phyloP scores from a whole-genome alignment of 1,140 invertebrate species.

The Patella vulgata region DNA sequence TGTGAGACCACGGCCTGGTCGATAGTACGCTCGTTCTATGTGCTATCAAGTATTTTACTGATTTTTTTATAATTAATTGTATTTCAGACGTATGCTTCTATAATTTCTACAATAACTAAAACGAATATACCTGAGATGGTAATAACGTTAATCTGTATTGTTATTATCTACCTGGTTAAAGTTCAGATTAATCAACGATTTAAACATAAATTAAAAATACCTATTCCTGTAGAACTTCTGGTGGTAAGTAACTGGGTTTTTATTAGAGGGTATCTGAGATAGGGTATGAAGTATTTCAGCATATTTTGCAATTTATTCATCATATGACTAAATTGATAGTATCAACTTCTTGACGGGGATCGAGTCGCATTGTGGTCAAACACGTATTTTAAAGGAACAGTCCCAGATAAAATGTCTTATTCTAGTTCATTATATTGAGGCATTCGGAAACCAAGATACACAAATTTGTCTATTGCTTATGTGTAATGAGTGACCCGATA shows the following conservation, averaged over 20 bases:
- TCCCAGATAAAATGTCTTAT: no score
- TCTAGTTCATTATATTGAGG: no score
- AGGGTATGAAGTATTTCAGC: no score
- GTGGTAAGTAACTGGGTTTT: conserved; percentile 43
- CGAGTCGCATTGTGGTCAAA: no score
- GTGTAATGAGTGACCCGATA: neutral
- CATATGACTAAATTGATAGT: neutral
- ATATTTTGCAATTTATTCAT: conserved; percentile 14
- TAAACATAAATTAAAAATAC: conserved; percentile 65
- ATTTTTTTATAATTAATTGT: no score
- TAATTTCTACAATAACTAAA: conserved; percentile 53
- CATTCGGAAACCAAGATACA: no score
- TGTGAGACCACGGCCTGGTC: no score
- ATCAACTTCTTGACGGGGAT: neutral
- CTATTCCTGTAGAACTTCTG: conserved; percentile 56
- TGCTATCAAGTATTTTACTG: no score
- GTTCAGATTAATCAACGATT: conserved; percentile 62
- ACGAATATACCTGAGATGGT: conserved; percentile 69
- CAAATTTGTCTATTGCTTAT: neutral
- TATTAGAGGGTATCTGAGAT: no score
- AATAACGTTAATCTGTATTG: conserved; percentile 78
- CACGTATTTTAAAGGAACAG: no score
- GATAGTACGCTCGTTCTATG: no score
- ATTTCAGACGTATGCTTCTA: conserved; percentile 61
- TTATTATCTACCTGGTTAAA: conserved; percentile 81